phyloP scores from a whole-genome alignment of 2,797 vertebrate species.

The Carcharodon carcharias region DNA sequence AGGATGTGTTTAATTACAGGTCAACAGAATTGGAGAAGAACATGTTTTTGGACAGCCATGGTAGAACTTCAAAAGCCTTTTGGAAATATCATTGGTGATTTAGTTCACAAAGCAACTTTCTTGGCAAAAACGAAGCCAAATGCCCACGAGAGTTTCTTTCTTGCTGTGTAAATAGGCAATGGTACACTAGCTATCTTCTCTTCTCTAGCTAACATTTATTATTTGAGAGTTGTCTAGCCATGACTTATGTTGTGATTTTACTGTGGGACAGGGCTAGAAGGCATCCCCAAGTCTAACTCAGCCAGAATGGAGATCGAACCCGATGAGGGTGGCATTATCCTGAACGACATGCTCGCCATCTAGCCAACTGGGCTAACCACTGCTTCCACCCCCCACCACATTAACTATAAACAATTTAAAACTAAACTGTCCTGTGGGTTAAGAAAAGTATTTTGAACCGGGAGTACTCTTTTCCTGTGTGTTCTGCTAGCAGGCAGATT shows the following conservation, averaged over 20 bases:
- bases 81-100: not conserved
- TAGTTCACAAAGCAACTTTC: not conserved
- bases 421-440: not conserved
- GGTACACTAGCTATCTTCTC: too few species aligned
- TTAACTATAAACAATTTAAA: not conserved
- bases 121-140: not conserved
- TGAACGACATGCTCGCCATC: too few species aligned
- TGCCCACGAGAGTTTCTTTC: not conserved
- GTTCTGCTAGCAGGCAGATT: not conserved
- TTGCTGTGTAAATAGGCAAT: not conserved
- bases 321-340: too few species aligned
- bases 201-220: too few species aligned
- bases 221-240: too few species aligned
- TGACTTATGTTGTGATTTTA: too few species aligned
- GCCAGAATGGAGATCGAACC: too few species aligned
- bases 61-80: not conserved
- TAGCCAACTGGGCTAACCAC: too few species aligned
- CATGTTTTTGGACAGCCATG: not conserved
- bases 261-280: too few species aligned
- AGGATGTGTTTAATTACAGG: not conserved
- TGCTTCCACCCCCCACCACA: too few species aligned
- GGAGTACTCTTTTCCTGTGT: too few species aligned
- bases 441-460: not conserved
- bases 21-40: not conserved
- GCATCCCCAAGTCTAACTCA: too few species aligned